Evolutionary conservation across 2,113 vertebrate species (phyloP), one percentile per base, ranked within the genome.

Genomic region (Galemys pyrenaicus): DNA sequence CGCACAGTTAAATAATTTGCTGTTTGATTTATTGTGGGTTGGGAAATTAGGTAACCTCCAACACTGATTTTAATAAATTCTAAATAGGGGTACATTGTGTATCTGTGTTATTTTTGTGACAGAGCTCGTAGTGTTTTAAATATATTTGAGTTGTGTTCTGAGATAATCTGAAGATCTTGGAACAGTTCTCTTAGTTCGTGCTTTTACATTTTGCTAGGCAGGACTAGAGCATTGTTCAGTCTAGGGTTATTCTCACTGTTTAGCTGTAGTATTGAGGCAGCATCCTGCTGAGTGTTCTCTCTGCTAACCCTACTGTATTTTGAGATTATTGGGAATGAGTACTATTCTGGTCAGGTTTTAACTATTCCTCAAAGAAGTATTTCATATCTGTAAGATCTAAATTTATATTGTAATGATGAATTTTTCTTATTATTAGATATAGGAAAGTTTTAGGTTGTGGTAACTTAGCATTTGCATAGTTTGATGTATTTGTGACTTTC

Each of bases 71-170:
- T 22, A 58, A 24, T 58, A 58, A 58, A 13, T 35, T 79, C 46
- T 86, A 32, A 71, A 89, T n/a, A n/a, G n/a, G 11, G 6, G 2
- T 49, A 44, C 44, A 44, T 58, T 68, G 7, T 15, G n/a, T 65
- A 9, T 64, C 46, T n/a, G 44, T 75, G 87, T 24, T 90, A 26
- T 44, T 58, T 89, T 84, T 77, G 15, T 62, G 4, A 64, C 30
- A 9, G 9, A 71, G 37, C 28, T 74, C 49, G 3, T 35, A 46
- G 58, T 58, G n/a, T 28, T 73, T 73, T 71, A 26, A 78, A 71
- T 79, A 64, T 79, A 79, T 91, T 87, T 74, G 58, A 81, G 49
- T 56, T 91, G 86, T 81, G 74, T 68, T 94, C 46, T 81, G 58
- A 74, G 58, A 5, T 44, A 87, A 17, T 41, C 30, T 28, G 54